phyloP scores from a whole-genome alignment of 1,140 invertebrate genomes.

The Marisa cornuarietis region DNA sequence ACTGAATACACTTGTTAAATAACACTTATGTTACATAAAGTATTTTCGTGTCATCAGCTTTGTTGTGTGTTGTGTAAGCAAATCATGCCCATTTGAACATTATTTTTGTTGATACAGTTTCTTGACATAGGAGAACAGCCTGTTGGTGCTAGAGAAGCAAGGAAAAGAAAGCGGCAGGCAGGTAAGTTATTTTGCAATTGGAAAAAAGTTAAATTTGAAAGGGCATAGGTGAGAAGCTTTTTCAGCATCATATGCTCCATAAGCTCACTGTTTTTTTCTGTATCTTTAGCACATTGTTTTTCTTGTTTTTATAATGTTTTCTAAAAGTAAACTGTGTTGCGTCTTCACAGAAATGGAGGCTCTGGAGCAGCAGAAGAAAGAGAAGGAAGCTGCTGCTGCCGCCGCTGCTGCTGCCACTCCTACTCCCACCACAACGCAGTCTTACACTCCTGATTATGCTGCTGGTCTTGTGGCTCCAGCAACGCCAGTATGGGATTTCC shows the following conservation, averaged over 20 bases:
- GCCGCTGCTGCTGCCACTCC: constrained; percentile 56
- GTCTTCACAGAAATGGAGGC: constrained; percentile 79
- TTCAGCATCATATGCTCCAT: neutral
- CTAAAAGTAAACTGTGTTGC: neutral
- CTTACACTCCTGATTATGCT: constrained; percentile 79
- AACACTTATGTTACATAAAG: too few relatives aligned
- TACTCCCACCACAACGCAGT: constrained; percentile 30
- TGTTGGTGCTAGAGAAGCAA: constrained; percentile 72
- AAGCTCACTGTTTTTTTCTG: neutral
- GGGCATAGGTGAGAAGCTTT: neutral
- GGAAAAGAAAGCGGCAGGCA: constrained; percentile 73
- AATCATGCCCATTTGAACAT: too few relatives aligned
- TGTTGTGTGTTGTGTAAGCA: too few relatives aligned
- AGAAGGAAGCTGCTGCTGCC: constrained; percentile 64
- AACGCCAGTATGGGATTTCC: constrained; percentile 51
- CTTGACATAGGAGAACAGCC: constrained; percentile 94
- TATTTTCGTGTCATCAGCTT: too few relatives aligned
- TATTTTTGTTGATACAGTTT: constrained; percentile 74
- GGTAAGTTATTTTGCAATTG: constrained; percentile 59
- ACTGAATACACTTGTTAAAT: too few relatives aligned
- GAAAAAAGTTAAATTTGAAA: neutral
- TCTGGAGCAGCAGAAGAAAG: constrained; percentile 68
- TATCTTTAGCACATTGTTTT: neutral
- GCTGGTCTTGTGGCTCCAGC: constrained; percentile 74
- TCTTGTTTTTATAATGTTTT: neutral